Evolutionary conservation across 2,797 vertebrate species (phyloP).

Genomic region (Rhinogobio ventralis): DNA sequence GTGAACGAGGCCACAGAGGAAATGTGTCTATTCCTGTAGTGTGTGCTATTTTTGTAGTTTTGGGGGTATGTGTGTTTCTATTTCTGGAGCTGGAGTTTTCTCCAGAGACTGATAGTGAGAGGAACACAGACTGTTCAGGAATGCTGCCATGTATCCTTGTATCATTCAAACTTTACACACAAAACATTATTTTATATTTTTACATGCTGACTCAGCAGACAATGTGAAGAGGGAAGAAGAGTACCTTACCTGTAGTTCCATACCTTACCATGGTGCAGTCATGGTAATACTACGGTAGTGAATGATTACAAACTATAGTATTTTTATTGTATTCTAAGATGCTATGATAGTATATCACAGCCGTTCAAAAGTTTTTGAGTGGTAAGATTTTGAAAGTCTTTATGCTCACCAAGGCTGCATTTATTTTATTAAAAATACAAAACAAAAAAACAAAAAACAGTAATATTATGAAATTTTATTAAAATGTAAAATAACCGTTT

Average conservation of each 20-base stretch:
- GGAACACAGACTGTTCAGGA: slow-evolving; percentile 43
- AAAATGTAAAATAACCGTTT: no score
- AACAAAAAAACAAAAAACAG: no score
- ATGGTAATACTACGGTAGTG: neutral
- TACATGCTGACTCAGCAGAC: neutral
- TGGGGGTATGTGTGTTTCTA: slow-evolving; percentile 21
- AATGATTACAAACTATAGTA: neutral
- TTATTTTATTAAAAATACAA: no score
- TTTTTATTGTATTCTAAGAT: neutral
- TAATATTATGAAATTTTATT: no score
- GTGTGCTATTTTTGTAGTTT: slow-evolving; percentile 41
- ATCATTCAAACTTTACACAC: slow-evolving; percentile 18
- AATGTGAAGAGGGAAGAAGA: neutral
- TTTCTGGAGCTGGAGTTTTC: slow-evolving; percentile 39
- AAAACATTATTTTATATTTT: neutral
- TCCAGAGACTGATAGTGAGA: slow-evolving; percentile 33
- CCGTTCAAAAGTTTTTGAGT: no score
- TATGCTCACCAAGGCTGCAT: no score
- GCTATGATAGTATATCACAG: neutral
- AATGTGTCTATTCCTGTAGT: slow-evolving; percentile 58
- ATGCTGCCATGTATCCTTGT: slow-evolving; percentile 28
- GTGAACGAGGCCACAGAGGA: slow-evolving; percentile 40
- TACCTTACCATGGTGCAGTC: neutral
- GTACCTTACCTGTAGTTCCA: neutral
- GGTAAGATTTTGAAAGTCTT: no score